Evolutionary conservation across 2,113 vertebrate species (phyloP).

Genomic region (Himantopus leucocephalus): DNA sequence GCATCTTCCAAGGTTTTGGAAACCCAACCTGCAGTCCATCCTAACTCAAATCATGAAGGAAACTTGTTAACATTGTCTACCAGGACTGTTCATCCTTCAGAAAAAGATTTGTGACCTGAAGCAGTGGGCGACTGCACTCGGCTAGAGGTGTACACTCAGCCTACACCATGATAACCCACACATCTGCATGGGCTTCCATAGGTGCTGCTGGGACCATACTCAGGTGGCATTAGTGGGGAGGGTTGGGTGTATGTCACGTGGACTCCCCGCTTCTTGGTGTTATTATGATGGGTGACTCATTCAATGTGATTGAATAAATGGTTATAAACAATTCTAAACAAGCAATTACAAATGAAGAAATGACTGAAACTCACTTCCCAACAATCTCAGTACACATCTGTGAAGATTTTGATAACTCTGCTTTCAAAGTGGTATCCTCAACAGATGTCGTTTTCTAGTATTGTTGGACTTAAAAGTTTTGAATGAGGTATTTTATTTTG

Average conservation of each 20-base stretch:
- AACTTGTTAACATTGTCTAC: neutral
- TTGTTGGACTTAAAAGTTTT: neutral
- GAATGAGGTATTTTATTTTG: neutral
- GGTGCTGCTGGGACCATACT: neutral
- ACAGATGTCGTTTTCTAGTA: neutral
- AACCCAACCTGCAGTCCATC: neutral
- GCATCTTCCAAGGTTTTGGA: neutral
- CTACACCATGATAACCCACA: fast-evolving
- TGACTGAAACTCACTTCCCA: neutral
- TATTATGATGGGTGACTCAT: neutral
- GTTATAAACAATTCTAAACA: neutral
- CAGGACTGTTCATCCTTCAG: neutral
- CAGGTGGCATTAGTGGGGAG: neutral
- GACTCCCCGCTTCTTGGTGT: neutral
- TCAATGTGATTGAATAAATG: neutral
- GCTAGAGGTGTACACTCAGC: neutral
- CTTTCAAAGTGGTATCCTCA: neutral
- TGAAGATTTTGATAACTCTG: neutral
- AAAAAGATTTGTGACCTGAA: neutral
- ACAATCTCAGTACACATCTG: neutral
- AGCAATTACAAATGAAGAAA: neutral
- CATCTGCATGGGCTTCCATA: neutral
- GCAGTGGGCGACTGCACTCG: neutral
- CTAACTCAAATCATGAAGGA: neutral
- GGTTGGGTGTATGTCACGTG: fast-evolving